These are phyloP conservation scores for Euwallacea similis DNA, from an alignment of 1,140 invertebrate species.

Conservation along the genomic window DNA sequence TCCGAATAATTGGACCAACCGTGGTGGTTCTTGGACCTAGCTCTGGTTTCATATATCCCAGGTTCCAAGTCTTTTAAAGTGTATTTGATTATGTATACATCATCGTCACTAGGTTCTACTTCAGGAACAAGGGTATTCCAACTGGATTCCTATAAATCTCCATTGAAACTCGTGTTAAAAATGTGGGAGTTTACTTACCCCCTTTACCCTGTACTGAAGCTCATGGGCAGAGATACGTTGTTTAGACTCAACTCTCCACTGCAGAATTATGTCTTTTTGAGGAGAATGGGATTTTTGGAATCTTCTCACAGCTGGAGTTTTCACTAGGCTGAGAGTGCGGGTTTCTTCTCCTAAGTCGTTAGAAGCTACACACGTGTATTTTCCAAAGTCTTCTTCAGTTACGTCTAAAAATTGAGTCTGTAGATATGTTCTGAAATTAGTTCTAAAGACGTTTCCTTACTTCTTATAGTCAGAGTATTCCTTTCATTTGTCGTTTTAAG, in stretches of 20 bases:
- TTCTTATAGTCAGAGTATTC: conserved; percentile 39
- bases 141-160: conserved; percentile 34
- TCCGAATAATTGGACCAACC: conserved; percentile 47
- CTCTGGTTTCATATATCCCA: conserved; percentile 44
- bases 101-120: conserved; percentile 38
- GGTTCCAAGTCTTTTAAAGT: conserved; percentile 39
- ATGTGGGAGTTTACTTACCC: conserved; percentile 38
- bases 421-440: neutral
- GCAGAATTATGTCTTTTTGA: conserved; percentile 40
- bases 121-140: conserved; percentile 42
- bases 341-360: conserved; percentile 35
- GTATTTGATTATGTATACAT: conserved; percentile 42
- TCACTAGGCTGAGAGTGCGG: conserved; percentile 36
- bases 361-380: conserved; percentile 42
- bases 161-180: neutral
- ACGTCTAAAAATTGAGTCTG: conserved; percentile 23
- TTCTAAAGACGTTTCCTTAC: conserved; percentile 1
- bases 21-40: conserved; percentile 42
- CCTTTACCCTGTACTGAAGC: conserved; percentile 46
- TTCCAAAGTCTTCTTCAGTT: conserved; percentile 42
- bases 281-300: conserved; percentile 36
- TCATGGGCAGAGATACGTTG: conserved; percentile 40
- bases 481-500: conserved; percentile 28
- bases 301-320: conserved; percentile 38
- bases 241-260: conserved; percentile 48